phyloP scores from a whole-genome alignment of 2,888 invertebrate genomes.

The Epinotia brunnichana region DNA sequence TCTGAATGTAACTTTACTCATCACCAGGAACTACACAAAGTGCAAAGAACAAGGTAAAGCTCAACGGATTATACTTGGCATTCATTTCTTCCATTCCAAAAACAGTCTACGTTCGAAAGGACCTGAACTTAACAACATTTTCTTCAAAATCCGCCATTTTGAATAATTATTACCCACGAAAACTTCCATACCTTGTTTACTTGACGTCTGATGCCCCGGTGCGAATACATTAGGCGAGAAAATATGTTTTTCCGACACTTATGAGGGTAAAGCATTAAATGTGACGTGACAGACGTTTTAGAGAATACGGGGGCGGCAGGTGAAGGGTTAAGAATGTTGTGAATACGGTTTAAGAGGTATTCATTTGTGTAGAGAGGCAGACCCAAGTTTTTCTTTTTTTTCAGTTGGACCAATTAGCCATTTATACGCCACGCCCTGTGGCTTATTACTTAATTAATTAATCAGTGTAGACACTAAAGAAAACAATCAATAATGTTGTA shows the following conservation, averaged over 20 bases:
- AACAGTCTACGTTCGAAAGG: not conserved
- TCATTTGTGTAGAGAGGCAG: no score
- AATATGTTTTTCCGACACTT: conserved; percentile 37
- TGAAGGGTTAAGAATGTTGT: conserved; percentile 10
- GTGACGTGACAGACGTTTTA: conserved; percentile 30
- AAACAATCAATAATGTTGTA: no score
- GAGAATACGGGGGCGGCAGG: conserved; percentile 16
- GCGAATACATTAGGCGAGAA: conserved; percentile 13
- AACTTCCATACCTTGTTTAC: conserved; percentile 15
- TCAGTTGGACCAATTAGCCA: no score
- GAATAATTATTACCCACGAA: not conserved
- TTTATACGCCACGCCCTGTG: no score
- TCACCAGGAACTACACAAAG: no score
- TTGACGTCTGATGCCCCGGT: conserved; percentile 25
- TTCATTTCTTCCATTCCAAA: not conserved
- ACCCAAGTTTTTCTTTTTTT: no score
- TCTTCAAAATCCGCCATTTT: not conserved
- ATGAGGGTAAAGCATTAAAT: conserved; percentile 28
- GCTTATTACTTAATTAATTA: no score
- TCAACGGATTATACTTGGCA: not conserved
- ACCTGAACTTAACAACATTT: not conserved
- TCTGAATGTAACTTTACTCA: no score
- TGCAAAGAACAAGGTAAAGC: not conserved
- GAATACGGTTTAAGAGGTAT: not conserved
- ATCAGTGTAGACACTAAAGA: no score